These are phyloP conservation scores for Prorops nasuta DNA, from an alignment of 1,140 invertebrate species.

Conservation along the genomic window DNA sequence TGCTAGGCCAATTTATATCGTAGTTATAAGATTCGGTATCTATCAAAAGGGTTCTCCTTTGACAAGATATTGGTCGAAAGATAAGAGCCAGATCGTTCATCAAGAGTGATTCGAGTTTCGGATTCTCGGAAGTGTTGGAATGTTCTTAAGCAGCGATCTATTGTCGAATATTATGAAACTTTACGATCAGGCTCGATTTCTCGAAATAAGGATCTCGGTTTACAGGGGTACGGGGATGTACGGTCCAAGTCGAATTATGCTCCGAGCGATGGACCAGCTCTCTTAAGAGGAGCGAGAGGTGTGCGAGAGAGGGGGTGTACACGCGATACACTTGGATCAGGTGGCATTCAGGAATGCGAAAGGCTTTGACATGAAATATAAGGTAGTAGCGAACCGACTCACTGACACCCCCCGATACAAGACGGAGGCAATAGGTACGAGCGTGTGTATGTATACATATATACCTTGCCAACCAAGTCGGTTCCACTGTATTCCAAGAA, in stretches of 20 bases:
- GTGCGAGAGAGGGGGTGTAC: background rate
- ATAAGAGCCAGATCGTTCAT: too few relatives aligned
- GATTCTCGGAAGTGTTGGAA: too few relatives aligned
- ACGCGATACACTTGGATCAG: conserved; percentile 18
- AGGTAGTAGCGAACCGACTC: conserved; percentile 24
- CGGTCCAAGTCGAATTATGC: conserved; percentile 15
- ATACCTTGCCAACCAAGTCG: too few relatives aligned
- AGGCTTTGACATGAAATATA: conserved; percentile 27
- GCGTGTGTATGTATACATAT: too few relatives aligned
- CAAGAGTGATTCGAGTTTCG: too few relatives aligned
- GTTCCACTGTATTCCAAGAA: conserved; percentile 10
- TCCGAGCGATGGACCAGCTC: background rate
- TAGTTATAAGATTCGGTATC: too few relatives aligned
- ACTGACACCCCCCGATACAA: conserved; percentile 15
- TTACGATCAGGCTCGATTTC: conserved; percentile 28
- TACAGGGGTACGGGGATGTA: background rate
- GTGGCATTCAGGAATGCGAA: conserved; percentile 31
- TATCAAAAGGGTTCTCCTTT: too few relatives aligned
- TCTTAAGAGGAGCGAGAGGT: conserved; percentile 1
- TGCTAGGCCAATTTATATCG: too few relatives aligned
- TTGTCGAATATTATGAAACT: conserved; percentile 17
- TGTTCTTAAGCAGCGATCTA: too few relatives aligned
- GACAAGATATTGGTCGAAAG: too few relatives aligned
- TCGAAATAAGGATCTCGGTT: conserved; percentile 15
- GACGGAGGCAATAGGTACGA: background rate